Evolutionary conservation across 2,888 invertebrate genomes (phyloP).

Genomic region (Machimus atricapillus): DNA sequence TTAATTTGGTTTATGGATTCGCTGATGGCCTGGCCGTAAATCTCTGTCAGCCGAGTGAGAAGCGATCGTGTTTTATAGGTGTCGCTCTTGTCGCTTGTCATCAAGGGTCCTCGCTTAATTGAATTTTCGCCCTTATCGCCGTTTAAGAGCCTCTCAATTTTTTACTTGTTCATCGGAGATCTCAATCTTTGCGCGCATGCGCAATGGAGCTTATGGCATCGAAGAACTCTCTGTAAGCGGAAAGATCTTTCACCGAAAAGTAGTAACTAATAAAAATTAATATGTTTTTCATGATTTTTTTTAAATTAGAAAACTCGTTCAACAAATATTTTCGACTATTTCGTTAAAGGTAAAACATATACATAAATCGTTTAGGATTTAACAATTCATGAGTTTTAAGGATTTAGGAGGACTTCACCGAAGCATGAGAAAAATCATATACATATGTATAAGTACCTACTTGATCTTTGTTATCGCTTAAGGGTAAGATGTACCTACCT

Average conservation of each 20-base stretch:
- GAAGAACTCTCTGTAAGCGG: not conserved
- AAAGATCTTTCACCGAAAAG: not conserved
- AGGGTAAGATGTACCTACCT: too few species aligned
- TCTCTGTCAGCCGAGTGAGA: conserved; percentile 31
- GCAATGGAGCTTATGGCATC: not conserved
- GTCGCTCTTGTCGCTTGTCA: conserved; percentile 36
- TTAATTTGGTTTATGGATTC: conserved; percentile 40
- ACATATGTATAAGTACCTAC: too few species aligned
- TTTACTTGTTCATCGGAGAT: not conserved
- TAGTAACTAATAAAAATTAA: not conserved
- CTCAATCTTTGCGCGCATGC: not conserved
- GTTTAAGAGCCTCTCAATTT: conserved; percentile 18
- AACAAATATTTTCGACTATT: too few species aligned
- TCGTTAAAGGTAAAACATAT: too few species aligned
- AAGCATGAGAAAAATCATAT: too few species aligned
- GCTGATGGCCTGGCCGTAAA: conserved; percentile 19
- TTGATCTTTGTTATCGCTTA: too few species aligned
- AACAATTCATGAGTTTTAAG: too few species aligned
- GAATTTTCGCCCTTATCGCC: conserved; percentile 9
- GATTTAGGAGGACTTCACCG: too few species aligned
- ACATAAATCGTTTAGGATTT: too few species aligned
- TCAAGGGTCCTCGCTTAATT: conserved; percentile 28
- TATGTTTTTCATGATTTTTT: not conserved
- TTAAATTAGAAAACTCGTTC: not conserved
- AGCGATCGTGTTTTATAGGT: conserved; percentile 40